Percentiles rank a stretch among this genome's conserved stretches.
Conservation (phyloP, 2,797 vertebrate genomes). For the Brotula barbata region DNA sequence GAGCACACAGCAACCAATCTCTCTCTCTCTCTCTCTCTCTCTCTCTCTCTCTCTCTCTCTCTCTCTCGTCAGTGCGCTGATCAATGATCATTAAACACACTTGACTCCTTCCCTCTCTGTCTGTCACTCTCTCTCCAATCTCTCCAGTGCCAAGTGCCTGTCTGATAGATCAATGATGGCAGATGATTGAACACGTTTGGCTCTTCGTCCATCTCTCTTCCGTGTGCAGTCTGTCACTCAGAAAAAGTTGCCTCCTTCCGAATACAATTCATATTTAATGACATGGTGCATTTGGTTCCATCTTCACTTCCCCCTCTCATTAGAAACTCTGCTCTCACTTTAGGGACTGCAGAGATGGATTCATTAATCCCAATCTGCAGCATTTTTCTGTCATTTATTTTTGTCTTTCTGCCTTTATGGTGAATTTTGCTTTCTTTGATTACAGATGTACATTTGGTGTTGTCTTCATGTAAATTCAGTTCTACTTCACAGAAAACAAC, state of each 20-base stretch:
- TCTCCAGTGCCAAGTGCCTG: constrained; percentile 10
- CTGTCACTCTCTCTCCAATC: constrained; percentile 5
- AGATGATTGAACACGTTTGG: constrained; percentile 33
- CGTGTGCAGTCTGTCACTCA: constrained; percentile 1
- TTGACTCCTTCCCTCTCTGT: constrained; percentile 2
- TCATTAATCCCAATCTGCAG: constrained; percentile 10
- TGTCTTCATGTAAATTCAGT: neutral
- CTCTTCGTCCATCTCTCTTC: neutral
- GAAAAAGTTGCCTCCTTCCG: constrained; percentile 18
- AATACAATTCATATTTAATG: constrained; percentile 62
- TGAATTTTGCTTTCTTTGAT: too few species aligned
- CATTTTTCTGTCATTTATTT: constrained; percentile 37
- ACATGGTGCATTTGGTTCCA: constrained; percentile 33
- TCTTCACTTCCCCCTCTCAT: constrained; percentile 20
- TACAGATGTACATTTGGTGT: neutral
- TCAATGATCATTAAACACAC: constrained; percentile 26
- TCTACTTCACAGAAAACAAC: constrained; percentile 12
- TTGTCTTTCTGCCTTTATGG: constrained; percentile 3
- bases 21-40: neutral
- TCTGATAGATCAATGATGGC: constrained; percentile 45
- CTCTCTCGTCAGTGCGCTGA: constrained; percentile 8
- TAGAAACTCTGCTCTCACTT: constrained; percentile 25
- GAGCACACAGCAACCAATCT: constrained; percentile 23
- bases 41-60: neutral
- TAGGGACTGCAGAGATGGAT: constrained; percentile 13